These are phyloP conservation scores for Corapipo altera DNA, from an alignment of 2,113 vertebrate genomes.

Conservation along the genomic window DNA sequence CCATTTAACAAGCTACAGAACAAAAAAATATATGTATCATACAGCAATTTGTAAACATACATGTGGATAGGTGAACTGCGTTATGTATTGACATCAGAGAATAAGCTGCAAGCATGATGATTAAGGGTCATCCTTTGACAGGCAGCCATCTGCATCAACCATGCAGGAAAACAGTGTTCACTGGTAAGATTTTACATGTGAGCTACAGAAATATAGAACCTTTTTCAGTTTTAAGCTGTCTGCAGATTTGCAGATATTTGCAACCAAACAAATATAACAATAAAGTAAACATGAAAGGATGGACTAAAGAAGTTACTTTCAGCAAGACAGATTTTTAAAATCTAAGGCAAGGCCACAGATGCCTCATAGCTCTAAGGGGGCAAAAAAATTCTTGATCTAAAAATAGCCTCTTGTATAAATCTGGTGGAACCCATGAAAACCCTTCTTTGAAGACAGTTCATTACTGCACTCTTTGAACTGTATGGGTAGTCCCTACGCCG, in stretches of 20 bases:
- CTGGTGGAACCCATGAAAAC: background rate
- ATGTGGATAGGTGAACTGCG: background rate
- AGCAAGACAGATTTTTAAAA: background rate
- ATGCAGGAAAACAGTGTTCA: background rate
- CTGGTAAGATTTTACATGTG: background rate
- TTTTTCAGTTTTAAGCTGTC: background rate
- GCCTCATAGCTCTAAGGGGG: background rate
- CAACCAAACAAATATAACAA: background rate
- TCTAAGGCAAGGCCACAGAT: background rate
- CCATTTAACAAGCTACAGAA: background rate
- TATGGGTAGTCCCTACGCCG: background rate
- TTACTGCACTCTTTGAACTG: slow-evolving; percentile 16
- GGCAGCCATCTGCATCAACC: background rate
- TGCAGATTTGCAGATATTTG: background rate
- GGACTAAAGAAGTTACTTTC: background rate
- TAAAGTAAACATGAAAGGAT: background rate
- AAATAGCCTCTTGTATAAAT: background rate
- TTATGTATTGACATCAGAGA: background rate
- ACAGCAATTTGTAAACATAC: background rate
- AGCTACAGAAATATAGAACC: background rate
- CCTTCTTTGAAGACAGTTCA: slow-evolving; percentile 17
- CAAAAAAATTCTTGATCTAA: background rate
- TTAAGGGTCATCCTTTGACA: background rate
- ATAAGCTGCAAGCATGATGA: accelerated
- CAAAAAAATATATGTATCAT: background rate